Evolutionary conservation across 2,888 invertebrate genomes (phyloP), one percentile per base, ranked within the genome.

Genomic region (Drosophila testacea): DNA sequence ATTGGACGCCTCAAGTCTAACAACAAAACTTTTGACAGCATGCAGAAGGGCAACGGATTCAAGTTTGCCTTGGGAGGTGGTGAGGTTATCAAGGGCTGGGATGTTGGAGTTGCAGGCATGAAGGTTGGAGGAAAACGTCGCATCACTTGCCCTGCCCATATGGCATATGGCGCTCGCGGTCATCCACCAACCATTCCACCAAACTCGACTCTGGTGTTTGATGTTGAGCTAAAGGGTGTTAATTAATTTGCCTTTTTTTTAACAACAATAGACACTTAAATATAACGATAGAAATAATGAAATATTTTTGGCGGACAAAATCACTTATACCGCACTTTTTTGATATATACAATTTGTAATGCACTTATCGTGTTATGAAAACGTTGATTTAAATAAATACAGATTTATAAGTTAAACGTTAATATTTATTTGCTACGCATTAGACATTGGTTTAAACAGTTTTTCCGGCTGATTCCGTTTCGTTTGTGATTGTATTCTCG

Each of bases 71-170:
- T 98, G 11, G 98, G 98, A 0, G 94, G 94, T 51, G 95, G 96
- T 73, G 97, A 98, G 92, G 98, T 98, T 0, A 98, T 98, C 89
- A 95, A 95, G 81, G 98, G 97, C 11, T 98, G 97, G 98, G 98
- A 98, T 89, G 93, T 96, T 39, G 98, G 97, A 55, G 93, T 98
- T n/a, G 93, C 93, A 42, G 98, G 98, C 52, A 98, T 99, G 98
- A 97, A 97, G 93, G 95, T 97, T 66, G 98, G 98, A 36, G 98
- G 98, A 80, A 98, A 97, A 93, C 94, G 98, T 90, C 95, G 95
- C 87, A 95, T 98, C 59, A 94, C 94, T 13, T 96, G 97, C 91
- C 98, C 98, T 69, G 95, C 98, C 52, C 93, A 95, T 51, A 95
- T 97, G 95, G 98, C 95, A 95, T 98, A 95, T 94, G 97, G 93